Evolutionary conservation across 2,888 invertebrate genomes (phyloP), one percentile per base, ranked within the genome.

Genomic region (Ypsolopha sequella): DNA sequence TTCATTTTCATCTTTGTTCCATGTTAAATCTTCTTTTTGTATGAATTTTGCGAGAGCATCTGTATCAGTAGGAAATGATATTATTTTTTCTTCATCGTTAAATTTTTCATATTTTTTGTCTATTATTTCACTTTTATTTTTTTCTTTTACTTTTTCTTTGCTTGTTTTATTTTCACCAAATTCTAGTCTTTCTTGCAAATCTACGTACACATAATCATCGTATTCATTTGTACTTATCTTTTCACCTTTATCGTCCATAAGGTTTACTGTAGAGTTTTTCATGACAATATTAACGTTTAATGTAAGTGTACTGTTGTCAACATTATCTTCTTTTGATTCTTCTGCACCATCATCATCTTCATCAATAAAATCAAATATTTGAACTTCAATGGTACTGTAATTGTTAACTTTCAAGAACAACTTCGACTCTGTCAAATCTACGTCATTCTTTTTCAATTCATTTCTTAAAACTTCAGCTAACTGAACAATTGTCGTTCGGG

Each of bases 241-340:
- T 10, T 9, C 9, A 3, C 71, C 66, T 55, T 72, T 66, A 48
- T 79, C 73, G 6, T 62, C 56, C 48, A 59, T 57, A 1, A 62
- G 52, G 50, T 57, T 58, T 13, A 55, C 57, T 1, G 56, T 50
- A 6, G 50, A 11, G 7, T 43, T 48, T 52, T 58, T 54, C 7
- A 51, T 52, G 2, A 44, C 45, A 34, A 45, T 39, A 47, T 24
- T 10, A 45, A 51, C 4, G 7, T 41, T 49, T 9, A 33, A 45
- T 51, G n/a, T 39, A 3, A 11, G 9, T 39, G 39, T n/a, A 11
- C 11, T 39, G 2, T 39, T 39, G 9, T n/a, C 39, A n/a, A 39
- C 10, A 39, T 6, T n/a, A 39, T n/a, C 39, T 39, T n/a, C 24
- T 24, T 3, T 24, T 24, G 24, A 24, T 24, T n/a, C 39, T 39